Evolutionary conservation across 2,888 invertebrate species (phyloP).

Genomic region (Lochmaea capreae): DNA sequence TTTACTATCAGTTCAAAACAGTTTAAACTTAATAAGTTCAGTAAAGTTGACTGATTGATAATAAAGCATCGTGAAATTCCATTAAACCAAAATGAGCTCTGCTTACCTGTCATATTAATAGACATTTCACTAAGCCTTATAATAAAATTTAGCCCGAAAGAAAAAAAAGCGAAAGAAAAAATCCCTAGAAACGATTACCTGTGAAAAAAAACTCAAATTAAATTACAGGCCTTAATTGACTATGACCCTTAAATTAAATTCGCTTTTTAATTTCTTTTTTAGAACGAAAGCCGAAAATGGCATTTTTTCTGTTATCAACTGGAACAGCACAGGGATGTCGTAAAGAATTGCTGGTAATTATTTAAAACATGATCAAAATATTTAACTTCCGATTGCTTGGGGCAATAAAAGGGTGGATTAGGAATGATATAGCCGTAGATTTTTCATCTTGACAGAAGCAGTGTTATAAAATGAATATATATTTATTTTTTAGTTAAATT

Average conservation of each 20-base stretch:
- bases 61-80: neutral
- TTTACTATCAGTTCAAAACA: neutral
- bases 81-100: conserved; percentile 11
- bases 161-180: conserved; percentile 14
- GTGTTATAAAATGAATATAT: neutral
- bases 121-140: conserved; percentile 14
- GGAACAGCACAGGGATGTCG: conserved; percentile 27
- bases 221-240: conserved; percentile 42
- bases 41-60: neutral
- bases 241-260: conserved; percentile 41
- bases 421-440: conserved; percentile 6
- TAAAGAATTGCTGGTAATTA: conserved; percentile 32
- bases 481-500: no score
- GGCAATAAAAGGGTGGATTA: conserved; percentile 23
- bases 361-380: conserved; percentile 33
- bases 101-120: conserved; percentile 27
- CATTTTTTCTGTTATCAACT: conserved; percentile 31
- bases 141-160: conserved; percentile 19
- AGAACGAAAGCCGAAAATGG: conserved; percentile 33
- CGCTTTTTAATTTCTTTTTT: conserved; percentile 41
- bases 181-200: conserved; percentile 39
- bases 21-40: neutral
- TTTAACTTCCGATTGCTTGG: conserved; percentile 26
- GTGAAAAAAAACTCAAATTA: conserved; percentile 41
- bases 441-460: conserved; percentile 24